A percentile compares a stretch with the other conserved stretches of the same genome.
phyloP scores from a whole-genome alignment of 2,113 vertebrate genomes.

The Thalassoma bifasciatum region DNA sequence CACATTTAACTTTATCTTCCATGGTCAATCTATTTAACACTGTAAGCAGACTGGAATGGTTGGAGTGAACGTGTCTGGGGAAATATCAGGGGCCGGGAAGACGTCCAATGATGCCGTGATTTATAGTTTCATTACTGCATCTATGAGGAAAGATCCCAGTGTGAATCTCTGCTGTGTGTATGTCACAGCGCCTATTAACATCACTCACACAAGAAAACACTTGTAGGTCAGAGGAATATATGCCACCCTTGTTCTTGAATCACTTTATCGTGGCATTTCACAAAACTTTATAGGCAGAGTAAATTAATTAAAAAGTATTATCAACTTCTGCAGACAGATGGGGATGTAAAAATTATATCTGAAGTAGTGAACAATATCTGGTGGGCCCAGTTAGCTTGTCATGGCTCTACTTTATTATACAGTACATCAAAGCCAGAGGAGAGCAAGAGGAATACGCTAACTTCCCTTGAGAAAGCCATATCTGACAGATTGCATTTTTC shows the following conservation, averaged over 20 bases:
- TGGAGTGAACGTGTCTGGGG: slow-evolving; percentile 68
- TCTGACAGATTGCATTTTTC: slow-evolving; percentile 63
- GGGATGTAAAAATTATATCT: slow-evolving; percentile 9
- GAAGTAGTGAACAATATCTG: slow-evolving; percentile 18
- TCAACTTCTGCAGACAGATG: slow-evolving; percentile 16
- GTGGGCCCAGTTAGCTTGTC: slow-evolving; percentile 16
- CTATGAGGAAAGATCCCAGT: slow-evolving; percentile 44
- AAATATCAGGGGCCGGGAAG: slow-evolving; percentile 75
- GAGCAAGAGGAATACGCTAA: slow-evolving; percentile 32
- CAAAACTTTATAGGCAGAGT: not conserved
- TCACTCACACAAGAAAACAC: slow-evolving; percentile 47
- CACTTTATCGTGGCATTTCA: slow-evolving; percentile 21
- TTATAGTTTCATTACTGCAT: slow-evolving; percentile 77
- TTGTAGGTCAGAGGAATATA: slow-evolving; percentile 23
- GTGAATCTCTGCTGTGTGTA: slow-evolving; percentile 56
- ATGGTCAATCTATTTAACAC: slow-evolving; percentile 76
- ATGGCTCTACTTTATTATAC: slow-evolving; percentile 35
- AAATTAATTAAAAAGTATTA: slow-evolving; percentile 19
- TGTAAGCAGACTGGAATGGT: slow-evolving; percentile 65
- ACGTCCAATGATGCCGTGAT: slow-evolving; percentile 76
- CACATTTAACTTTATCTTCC: slow-evolving; percentile 73
- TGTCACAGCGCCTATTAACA: slow-evolving; percentile 49
- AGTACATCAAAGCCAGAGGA: slow-evolving; percentile 19
- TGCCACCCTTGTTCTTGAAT: slow-evolving; percentile 9
- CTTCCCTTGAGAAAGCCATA: slow-evolving; percentile 31